phyloP scores from a whole-genome alignment of 1,140 invertebrate species.

The Drosophila equinoxialis region DNA sequence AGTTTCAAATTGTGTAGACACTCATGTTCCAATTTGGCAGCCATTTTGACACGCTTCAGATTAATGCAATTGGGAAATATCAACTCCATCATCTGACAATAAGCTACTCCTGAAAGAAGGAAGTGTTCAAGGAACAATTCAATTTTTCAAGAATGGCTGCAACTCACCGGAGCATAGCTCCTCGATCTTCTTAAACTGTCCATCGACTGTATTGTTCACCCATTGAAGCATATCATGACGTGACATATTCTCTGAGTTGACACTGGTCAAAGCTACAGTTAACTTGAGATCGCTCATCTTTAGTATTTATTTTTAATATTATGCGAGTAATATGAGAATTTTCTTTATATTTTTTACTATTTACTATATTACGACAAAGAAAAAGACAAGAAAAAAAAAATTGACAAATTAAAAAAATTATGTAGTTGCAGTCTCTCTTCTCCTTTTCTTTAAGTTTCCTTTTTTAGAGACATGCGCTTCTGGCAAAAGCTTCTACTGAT shows the following conservation, averaged over 20 bases:
- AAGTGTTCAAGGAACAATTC: too few relatives aligned
- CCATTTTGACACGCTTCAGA: conserved; percentile 98
- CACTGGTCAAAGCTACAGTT: conserved; percentile 97
- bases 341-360: background rate
- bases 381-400: background rate
- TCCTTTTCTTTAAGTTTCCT: background rate
- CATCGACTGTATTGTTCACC: conserved; percentile 98
- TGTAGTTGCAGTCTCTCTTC: background rate
- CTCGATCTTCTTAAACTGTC: conserved; percentile 97
- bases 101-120: conserved; percentile 87
- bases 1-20: conserved; percentile 99
- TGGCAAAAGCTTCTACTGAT: background rate
- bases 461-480: conserved; percentile 1
- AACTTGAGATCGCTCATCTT: conserved; percentile 90
- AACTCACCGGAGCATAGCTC: conserved; percentile 95
- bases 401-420: conserved; percentile 6
- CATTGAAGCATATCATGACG: conserved; percentile 98
- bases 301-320: conserved; percentile 23
- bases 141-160: background rate
- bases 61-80: conserved; percentile 96
- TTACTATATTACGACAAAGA: background rate
- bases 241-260: conserved; percentile 97
- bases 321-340: background rate
- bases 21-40: conserved; percentile 98
- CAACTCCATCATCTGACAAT: conserved; percentile 99